Conservation (phyloP, 2,888 invertebrate species). For the Acholoe squamosa region DNA sequence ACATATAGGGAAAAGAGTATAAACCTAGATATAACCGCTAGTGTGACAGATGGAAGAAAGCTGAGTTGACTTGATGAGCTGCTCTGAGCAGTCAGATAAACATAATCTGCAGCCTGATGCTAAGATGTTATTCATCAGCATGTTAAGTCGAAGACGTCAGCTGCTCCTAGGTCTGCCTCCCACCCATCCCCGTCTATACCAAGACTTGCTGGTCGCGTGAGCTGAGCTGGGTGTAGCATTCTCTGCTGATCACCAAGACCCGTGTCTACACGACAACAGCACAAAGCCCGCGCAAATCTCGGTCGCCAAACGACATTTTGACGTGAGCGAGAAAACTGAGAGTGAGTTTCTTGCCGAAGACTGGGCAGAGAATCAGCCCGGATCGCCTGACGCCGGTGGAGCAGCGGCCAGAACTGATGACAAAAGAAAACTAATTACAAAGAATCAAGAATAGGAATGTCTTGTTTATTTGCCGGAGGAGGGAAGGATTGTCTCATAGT, state of each 20-base stretch:
- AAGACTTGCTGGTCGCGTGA: background rate
- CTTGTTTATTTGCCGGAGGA: background rate
- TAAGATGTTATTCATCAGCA: conserved; percentile 16
- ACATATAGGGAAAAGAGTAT: no score
- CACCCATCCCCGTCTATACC: background rate
- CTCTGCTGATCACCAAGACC: background rate
- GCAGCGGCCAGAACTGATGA: background rate
- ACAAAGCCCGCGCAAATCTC: conserved; percentile 33
- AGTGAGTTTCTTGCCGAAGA: background rate
- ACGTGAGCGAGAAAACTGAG: background rate
- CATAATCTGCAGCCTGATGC: background rate
- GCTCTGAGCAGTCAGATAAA: no score
- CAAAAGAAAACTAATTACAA: conserved; percentile 13
- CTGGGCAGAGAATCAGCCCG: background rate
- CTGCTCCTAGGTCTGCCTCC: background rate
- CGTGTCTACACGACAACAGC: background rate
- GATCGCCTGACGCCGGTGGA: conserved; percentile 1
- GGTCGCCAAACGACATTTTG: conserved; percentile 21
- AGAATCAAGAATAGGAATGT: background rate
- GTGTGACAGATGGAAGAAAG: no score
- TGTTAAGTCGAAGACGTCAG: background rate
- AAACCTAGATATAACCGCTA: no score
- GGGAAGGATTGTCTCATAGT: background rate
- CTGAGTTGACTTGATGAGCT: no score
- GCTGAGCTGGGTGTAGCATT: background rate